Conservation (phyloP, 2,797 vertebrate genomes). For the Cygnus olor region DNA sequence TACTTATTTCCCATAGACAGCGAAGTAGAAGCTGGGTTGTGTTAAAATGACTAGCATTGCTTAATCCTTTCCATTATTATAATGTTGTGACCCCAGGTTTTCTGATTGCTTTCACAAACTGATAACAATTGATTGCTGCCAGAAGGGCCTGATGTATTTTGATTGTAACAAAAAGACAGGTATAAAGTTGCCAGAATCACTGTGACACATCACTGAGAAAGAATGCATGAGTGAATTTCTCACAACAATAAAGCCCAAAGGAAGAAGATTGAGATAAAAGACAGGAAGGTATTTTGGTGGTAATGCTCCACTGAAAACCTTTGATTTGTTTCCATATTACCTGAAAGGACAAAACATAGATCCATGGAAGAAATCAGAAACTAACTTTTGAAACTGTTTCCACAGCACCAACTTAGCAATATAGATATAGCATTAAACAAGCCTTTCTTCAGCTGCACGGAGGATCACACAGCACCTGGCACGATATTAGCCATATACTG, state of each 20-base stretch:
- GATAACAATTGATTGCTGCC: constrained; percentile 77
- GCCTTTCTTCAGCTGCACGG: neutral
- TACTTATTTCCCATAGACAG: neutral
- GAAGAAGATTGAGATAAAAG: constrained; percentile 34
- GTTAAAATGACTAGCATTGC: neutral
- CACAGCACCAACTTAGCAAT: accelerated
- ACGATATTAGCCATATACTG: neutral
- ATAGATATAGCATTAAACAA: neutral
- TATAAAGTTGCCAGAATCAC: constrained; percentile 34
- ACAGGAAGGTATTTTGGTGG: neutral
- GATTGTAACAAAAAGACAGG: neutral
- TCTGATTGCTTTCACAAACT: constrained; percentile 78
- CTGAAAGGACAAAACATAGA: constrained; percentile 30
- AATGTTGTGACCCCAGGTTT: constrained; percentile 45
- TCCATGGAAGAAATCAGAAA: constrained; percentile 13
- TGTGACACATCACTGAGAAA: neutral
- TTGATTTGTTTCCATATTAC: neutral
- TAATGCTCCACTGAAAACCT: neutral
- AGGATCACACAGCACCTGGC: accelerated
- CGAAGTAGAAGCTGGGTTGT: neutral
- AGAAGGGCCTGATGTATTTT: constrained; percentile 47
- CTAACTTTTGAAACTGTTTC: neutral
- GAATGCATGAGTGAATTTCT: neutral
- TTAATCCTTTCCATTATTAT: neutral
- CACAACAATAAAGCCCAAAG: neutral